Conservation (phyloP, 2,888 invertebrate species). For the Masnerella sp. region DNA sequence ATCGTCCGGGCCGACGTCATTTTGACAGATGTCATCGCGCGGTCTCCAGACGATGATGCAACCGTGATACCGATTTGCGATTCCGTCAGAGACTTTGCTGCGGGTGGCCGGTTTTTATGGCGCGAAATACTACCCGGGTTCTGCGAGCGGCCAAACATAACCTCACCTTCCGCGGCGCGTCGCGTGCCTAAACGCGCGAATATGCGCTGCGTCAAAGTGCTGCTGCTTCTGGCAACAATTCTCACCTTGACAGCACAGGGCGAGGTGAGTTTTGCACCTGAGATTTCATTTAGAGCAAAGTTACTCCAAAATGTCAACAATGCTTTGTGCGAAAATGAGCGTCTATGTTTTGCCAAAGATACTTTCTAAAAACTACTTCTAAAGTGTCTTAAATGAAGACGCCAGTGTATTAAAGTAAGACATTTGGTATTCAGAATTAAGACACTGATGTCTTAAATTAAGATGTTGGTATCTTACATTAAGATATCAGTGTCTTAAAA, state of each 20-base stretch:
- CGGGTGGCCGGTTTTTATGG: conserved; percentile 20
- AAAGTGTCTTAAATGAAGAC: no score
- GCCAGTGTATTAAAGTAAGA: no score
- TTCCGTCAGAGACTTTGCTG: no score
- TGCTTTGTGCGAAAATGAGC: no score
- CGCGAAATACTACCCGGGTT: not conserved
- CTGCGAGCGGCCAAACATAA: not conserved
- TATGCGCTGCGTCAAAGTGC: not conserved
- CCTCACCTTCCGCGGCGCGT: not conserved
- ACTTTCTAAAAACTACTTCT: no score
- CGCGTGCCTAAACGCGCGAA: conserved; percentile 3
- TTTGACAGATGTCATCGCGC: conserved; percentile 7
- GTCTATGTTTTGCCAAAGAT: no score
- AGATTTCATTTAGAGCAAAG: no score
- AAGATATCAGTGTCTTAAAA: no score
- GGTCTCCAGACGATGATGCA: not conserved
- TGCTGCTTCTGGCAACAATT: not conserved
- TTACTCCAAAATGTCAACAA: no score
- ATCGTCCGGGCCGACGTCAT: not conserved
- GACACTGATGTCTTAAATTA: no score
- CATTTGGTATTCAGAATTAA: no score
- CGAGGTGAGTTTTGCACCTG: conserved; percentile 1
- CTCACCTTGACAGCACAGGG: not conserved
- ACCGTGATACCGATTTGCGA: not conserved
- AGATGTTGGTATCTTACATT: no score